These are phyloP conservation scores for Onychostruthus taczanowskii DNA, from an alignment of 2,113 vertebrate genomes.

Conservation along the genomic window DNA sequence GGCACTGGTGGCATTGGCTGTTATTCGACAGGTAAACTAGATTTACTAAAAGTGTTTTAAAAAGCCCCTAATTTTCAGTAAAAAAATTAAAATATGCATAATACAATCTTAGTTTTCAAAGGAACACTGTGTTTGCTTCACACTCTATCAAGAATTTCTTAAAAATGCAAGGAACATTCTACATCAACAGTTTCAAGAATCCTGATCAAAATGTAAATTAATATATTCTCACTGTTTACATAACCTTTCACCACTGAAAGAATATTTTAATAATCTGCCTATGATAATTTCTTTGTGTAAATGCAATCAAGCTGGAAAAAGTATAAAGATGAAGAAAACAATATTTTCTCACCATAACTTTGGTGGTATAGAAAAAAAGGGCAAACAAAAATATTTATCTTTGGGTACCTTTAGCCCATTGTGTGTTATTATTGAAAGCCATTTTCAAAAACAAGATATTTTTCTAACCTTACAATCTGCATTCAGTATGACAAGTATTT, in stretches of 20 bases:
- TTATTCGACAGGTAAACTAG: not conserved
- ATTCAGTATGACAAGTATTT: not conserved
- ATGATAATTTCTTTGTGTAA: not conserved
- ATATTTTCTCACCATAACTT: not conserved
- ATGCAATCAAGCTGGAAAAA: not conserved
- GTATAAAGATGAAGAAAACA: not conserved
- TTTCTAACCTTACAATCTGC: not conserved
- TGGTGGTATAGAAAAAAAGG: not conserved
- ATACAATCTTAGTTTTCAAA: not conserved
- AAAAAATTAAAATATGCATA: not conserved
- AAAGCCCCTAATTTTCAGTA: not conserved
- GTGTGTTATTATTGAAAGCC: not conserved
- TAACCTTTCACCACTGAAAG: not conserved
- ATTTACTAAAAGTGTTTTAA: not conserved
- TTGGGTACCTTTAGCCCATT: not conserved
- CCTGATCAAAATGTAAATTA: not conserved
- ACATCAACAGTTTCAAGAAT: not conserved
- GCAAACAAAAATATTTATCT: not conserved
- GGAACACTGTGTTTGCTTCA: not conserved
- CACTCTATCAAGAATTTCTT: not conserved
- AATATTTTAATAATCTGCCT: not conserved
- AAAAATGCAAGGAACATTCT: not conserved
- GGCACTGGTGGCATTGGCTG: not conserved
- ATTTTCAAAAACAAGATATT: not conserved
- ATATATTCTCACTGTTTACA: not conserved